Conservation (phyloP, 2,888 invertebrate genomes). For the Anticlea derivata region DNA sequence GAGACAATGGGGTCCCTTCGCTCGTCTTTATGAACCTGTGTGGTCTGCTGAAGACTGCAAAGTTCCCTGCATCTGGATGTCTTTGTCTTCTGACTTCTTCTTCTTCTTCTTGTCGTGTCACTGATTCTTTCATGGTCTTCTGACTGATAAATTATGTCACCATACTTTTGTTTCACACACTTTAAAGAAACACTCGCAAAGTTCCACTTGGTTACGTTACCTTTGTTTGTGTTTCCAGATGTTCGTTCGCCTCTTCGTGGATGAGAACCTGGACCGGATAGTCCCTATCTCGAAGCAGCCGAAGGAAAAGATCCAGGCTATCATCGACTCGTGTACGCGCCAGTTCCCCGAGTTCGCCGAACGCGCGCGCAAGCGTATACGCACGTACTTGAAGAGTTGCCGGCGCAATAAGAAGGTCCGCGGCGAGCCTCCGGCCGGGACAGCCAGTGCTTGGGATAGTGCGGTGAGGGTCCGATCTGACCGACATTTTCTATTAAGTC, state of each 20-base stretch:
- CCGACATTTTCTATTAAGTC: constrained; percentile 28
- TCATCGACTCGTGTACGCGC: constrained; percentile 97
- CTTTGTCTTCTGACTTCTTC: no score
- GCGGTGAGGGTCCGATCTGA: constrained; percentile 87
- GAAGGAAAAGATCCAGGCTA: constrained; percentile 98
- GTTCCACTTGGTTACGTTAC: no score
- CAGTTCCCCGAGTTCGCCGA: constrained; percentile 99
- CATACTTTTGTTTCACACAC: no score
- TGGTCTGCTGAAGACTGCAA: no score
- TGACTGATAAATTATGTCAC: no score
- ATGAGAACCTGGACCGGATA: constrained; percentile 97
- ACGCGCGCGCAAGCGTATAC: constrained; percentile 95
- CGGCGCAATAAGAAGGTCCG: constrained; percentile 96
- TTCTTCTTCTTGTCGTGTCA: no score
- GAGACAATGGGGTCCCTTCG: no score
- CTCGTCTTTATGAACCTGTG: no score
- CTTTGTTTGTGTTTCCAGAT: constrained; percentile 84
- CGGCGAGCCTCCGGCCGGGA: constrained; percentile 84
- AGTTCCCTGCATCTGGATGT: no score
- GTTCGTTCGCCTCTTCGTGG: constrained; percentile 98
- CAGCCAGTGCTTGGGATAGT: constrained; percentile 91
- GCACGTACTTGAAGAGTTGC: constrained; percentile 98
- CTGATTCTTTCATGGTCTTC: no score
- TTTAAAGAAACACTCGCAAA: neutral
- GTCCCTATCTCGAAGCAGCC: constrained; percentile 99